These are phyloP conservation scores for Mesembrinibis cayennensis DNA, from an alignment of 2,113 vertebrate genomes.

Conservation along the genomic window DNA sequence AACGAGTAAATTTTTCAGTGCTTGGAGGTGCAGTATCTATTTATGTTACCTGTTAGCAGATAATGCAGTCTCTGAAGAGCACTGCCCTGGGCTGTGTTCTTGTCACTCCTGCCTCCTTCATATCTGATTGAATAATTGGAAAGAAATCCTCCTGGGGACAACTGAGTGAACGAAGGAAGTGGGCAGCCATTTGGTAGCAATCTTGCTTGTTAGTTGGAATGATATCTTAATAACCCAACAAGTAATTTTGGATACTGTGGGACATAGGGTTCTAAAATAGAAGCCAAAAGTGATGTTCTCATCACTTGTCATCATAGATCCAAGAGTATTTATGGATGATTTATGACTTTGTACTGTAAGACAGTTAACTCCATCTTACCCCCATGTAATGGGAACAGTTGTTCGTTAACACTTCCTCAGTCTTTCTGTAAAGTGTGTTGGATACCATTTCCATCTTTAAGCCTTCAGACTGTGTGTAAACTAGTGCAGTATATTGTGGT, in stretches of 20 bases:
- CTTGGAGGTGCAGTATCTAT: neutral
- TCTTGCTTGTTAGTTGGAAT: conserved; percentile 3
- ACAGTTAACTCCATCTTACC: neutral
- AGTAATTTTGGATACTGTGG: neutral
- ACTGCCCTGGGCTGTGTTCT: neutral
- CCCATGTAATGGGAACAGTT: neutral
- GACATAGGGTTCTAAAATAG: neutral
- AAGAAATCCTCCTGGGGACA: neutral
- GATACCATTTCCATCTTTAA: neutral
- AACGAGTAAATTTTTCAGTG: neutral
- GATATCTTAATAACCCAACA: neutral
- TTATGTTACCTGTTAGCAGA: conserved; percentile 15
- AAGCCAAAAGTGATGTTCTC: neutral
- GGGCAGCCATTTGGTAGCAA: neutral
- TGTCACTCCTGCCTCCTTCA: neutral
- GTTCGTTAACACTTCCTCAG: neutral
- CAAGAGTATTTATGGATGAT: neutral
- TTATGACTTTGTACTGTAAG: neutral
- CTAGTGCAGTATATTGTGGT: neutral
- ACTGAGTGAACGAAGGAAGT: neutral
- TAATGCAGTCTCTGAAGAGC: neutral
- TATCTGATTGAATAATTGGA: conserved; percentile 6
- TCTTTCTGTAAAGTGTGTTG: neutral
- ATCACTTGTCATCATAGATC: neutral
- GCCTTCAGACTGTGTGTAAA: neutral